These are phyloP conservation scores for Aphidius ervi DNA, from an alignment of 1,140 invertebrate genomes.

Conservation along the genomic window DNA sequence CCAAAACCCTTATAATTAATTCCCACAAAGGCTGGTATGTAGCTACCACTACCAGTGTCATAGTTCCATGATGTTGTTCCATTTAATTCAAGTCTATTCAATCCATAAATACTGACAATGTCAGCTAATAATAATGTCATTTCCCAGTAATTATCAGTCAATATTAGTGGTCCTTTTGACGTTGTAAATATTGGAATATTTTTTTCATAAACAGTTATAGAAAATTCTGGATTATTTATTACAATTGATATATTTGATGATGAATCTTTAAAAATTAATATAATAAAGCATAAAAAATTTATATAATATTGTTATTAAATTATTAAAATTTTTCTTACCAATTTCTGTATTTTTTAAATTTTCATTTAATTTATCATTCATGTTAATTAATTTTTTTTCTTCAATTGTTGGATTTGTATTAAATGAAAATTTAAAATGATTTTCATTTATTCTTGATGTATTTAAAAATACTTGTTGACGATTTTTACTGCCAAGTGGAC, in stretches of 20 bases:
- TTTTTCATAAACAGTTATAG: slow-evolving; percentile 1
- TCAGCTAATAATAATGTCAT: slow-evolving; percentile 41
- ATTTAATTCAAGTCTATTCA: slow-evolving; percentile 28
- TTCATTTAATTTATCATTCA: background rate
- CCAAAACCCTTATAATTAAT: slow-evolving; percentile 20
- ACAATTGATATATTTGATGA: background rate
- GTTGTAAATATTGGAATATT: slow-evolving; percentile 37
- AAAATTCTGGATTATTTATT: slow-evolving; percentile 3
- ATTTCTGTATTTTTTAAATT: background rate
- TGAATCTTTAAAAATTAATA: background rate
- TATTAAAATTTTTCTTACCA: no score
- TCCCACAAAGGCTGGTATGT: slow-evolving; percentile 27
- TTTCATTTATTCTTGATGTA: slow-evolving; percentile 3
- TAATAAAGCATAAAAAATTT: no score
- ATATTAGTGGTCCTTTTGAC: slow-evolving; percentile 42
- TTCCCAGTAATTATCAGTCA: slow-evolving; percentile 48
- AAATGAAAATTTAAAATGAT: slow-evolving; percentile 18
- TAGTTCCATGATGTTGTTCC: slow-evolving; percentile 35
- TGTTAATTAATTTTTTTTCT: background rate
- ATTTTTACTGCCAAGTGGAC: slow-evolving; percentile 15
- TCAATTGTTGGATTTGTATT: background rate
- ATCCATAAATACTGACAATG: slow-evolving; percentile 26
- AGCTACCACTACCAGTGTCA: slow-evolving; percentile 25
- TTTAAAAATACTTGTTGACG: background rate
- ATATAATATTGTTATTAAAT: no score